Conservation (phyloP, 2,888 invertebrate genomes). For the Drepanosiphum platanoidis region DNA sequence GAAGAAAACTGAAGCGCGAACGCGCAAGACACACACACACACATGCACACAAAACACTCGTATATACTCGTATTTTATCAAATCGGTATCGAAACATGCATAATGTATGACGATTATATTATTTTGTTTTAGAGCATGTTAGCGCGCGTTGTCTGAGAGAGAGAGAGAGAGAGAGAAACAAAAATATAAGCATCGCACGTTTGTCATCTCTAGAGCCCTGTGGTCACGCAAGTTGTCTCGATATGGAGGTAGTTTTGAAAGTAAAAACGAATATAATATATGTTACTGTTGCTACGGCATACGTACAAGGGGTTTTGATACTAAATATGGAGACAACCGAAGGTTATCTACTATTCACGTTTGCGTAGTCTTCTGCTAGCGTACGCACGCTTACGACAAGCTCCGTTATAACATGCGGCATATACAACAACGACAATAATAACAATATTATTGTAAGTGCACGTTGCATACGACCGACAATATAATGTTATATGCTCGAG, state of each 20-base stretch:
- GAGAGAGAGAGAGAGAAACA: slow-evolving; percentile 13
- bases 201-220: slow-evolving; percentile 47
- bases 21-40: neutral
- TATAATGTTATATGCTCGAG: neutral
- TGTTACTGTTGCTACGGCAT: neutral
- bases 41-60: neutral
- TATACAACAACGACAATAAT: neutral
- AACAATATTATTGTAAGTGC: neutral
- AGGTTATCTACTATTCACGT: slow-evolving; percentile 48
- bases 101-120: neutral
- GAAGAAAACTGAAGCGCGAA: too few species aligned
- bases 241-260: slow-evolving; percentile 61
- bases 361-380: slow-evolving; percentile 26
- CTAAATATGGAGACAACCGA: slow-evolving; percentile 54
- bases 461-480: neutral
- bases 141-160: neutral
- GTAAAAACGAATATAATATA: slow-evolving; percentile 55
- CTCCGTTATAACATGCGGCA: slow-evolving; percentile 37
- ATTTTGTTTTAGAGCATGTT: neutral
- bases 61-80: neutral
- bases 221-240: slow-evolving; percentile 58
- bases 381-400: slow-evolving; percentile 22
- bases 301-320: slow-evolving; percentile 54
- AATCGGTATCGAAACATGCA: neutral
- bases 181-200: slow-evolving; percentile 37